Percentiles rank a stretch among this genome's conserved stretches.
Evolutionary conservation across 2,888 invertebrate genomes (phyloP).

Genomic region (Xestia c-nigrum): DNA sequence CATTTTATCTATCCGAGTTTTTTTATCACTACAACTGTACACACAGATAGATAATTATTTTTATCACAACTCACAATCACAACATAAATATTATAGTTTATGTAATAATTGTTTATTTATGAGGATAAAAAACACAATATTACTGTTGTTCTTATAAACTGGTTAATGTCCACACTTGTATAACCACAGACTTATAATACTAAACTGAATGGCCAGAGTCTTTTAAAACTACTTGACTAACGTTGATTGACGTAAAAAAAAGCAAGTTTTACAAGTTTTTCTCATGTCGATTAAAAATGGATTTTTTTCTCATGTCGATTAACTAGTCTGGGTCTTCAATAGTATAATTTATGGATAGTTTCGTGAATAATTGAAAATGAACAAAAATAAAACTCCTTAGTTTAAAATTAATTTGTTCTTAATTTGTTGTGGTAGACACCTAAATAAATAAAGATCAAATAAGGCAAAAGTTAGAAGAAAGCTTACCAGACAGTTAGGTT

Average conservation of each 20-base stretch:
- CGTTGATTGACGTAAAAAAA: constrained; percentile 15
- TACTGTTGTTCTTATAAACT: constrained; percentile 4
- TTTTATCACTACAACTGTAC: too few species aligned
- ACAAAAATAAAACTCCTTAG: not conserved
- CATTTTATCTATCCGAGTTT: not conserved
- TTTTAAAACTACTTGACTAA: constrained; percentile 25
- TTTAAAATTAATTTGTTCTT: not conserved
- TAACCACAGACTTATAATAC: constrained; percentile 36
- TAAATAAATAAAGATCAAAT: not conserved
- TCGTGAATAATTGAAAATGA: not conserved
- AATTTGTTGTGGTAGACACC: not conserved
- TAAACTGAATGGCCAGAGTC: constrained; percentile 43
- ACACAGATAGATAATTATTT: not conserved
- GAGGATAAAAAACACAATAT: constrained; percentile 9
- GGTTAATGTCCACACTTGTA: constrained; percentile 40
- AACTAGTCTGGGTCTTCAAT: not conserved
- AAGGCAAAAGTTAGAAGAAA: not conserved
- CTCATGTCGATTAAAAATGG: too few species aligned
- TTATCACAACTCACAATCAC: not conserved
- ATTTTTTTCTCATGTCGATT: not conserved
- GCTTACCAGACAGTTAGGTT: not conserved
- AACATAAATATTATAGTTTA: not conserved
- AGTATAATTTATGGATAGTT: not conserved
- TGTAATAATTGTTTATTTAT: constrained; percentile 11
- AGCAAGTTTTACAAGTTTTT: not conserved